These are phyloP conservation scores for Natrix natrix DNA, from an alignment of 2,797 vertebrate species.

Conservation along the genomic window DNA sequence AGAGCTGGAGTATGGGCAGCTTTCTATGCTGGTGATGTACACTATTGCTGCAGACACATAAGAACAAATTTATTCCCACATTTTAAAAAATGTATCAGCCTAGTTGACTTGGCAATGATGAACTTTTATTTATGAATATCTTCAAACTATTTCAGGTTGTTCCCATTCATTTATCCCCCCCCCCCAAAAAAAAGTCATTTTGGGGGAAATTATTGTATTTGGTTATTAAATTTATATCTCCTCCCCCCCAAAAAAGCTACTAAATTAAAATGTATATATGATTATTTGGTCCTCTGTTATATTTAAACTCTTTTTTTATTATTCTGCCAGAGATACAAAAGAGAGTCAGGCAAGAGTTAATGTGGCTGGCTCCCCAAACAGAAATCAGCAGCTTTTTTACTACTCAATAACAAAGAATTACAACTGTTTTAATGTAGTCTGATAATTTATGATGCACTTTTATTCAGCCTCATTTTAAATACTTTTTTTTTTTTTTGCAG, in stretches of 20 bases:
- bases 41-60: background rate
- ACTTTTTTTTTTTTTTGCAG: background rate
- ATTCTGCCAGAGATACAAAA: background rate
- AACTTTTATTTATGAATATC: background rate
- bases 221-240: background rate
- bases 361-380: background rate
- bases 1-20: too few relatives aligned
- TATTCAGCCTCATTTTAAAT: slow-evolving; percentile 14
- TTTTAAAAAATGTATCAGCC: background rate
- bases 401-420: slow-evolving; percentile 33
- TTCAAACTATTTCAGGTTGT: background rate
- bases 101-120: background rate
- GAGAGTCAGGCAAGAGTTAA: background rate
- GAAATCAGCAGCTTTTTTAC: background rate
- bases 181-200: background rate
- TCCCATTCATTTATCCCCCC: too few relatives aligned
- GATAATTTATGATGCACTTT: slow-evolving; percentile 19
- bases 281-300: background rate
- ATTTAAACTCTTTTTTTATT: slow-evolving; percentile 13
- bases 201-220: background rate
- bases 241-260: background rate
- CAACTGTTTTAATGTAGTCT: slow-evolving; percentile 28
- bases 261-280: background rate
- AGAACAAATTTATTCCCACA: background rate
- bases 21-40: background rate